These are phyloP conservation scores for Nilaparvata lugens DNA, from an alignment of 1,140 invertebrate species.

Conservation along the genomic window DNA sequence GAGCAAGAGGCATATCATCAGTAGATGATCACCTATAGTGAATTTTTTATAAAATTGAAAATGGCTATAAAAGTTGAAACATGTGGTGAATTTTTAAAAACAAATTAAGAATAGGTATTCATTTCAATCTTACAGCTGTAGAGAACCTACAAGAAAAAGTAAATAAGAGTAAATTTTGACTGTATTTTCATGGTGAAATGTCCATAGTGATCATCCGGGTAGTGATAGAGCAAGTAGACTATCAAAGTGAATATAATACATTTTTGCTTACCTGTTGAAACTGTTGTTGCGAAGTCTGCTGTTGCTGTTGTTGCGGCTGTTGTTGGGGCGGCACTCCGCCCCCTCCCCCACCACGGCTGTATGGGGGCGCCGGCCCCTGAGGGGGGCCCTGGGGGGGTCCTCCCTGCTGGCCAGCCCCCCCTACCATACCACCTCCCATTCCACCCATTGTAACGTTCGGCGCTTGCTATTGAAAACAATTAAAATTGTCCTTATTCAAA, in stretches of 20 bases:
- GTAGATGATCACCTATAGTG: too few relatives aligned
- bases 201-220: too few relatives aligned
- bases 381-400: slow-evolving; percentile 18
- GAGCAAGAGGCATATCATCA: too few relatives aligned
- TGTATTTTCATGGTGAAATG: too few relatives aligned
- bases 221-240: not conserved
- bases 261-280: slow-evolving; percentile 42
- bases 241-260: not conserved
- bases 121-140: too few relatives aligned
- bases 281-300: slow-evolving; percentile 42
- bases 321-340: slow-evolving; percentile 32
- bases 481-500: slow-evolving; percentile 7
- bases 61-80: too few relatives aligned
- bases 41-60: too few relatives aligned
- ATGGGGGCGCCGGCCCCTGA: slow-evolving; percentile 47
- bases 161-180: not conserved
- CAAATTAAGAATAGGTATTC: too few relatives aligned
- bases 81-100: too few relatives aligned
- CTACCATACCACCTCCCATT: slow-evolving; percentile 35
- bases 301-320: slow-evolving; percentile 28
- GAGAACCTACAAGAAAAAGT: slow-evolving; percentile 24
- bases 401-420: too few relatives aligned
- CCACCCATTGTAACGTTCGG: slow-evolving; percentile 56
- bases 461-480: slow-evolving; percentile 35
- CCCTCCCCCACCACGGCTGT: slow-evolving; percentile 34